phyloP scores from a whole-genome alignment of 2,113 vertebrate genomes.

The Tricholaema leucomelas region DNA sequence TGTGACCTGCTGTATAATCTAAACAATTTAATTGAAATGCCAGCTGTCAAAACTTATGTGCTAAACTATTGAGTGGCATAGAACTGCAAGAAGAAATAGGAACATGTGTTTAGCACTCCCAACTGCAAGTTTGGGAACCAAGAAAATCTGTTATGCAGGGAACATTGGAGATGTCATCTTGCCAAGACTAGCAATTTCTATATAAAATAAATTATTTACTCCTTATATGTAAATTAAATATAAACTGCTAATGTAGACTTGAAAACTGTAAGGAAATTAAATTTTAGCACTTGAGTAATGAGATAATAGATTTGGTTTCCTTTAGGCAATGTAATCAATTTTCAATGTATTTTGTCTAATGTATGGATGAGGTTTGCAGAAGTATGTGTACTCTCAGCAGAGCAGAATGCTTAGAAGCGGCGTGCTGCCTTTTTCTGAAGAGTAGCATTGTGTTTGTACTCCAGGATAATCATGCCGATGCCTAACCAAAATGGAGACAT shows the following conservation, averaged over 20 bases:
- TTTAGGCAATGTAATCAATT: background rate
- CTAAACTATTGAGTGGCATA: background rate
- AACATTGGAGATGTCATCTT: slow-evolving; percentile 29
- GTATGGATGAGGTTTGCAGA: background rate
- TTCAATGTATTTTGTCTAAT: background rate
- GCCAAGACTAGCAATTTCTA: slow-evolving; percentile 8
- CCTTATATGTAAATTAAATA: slow-evolving; percentile 22
- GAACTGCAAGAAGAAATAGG: background rate
- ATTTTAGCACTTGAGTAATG: slow-evolving; percentile 19
- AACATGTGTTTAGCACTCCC: slow-evolving; percentile 12
- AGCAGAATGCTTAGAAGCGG: background rate
- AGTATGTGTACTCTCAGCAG: background rate
- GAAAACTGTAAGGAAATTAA: slow-evolving; percentile 19
- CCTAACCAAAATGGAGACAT: background rate
- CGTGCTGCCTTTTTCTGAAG: background rate
- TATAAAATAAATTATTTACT: slow-evolving; percentile 44
- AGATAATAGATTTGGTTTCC: background rate
- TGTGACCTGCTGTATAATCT: background rate
- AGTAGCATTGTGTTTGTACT: background rate
- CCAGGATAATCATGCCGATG: fast-evolving
- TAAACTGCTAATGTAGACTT: slow-evolving; percentile 40
- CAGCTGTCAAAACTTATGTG: slow-evolving; percentile 2
- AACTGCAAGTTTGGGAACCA: background rate
- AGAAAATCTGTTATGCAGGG: background rate
- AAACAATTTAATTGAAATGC: slow-evolving; percentile 35